Evolutionary conservation across 2,797 vertebrate species (phyloP), one percentile per base, ranked within the genome.

Genomic region (Betta splendens): DNA sequence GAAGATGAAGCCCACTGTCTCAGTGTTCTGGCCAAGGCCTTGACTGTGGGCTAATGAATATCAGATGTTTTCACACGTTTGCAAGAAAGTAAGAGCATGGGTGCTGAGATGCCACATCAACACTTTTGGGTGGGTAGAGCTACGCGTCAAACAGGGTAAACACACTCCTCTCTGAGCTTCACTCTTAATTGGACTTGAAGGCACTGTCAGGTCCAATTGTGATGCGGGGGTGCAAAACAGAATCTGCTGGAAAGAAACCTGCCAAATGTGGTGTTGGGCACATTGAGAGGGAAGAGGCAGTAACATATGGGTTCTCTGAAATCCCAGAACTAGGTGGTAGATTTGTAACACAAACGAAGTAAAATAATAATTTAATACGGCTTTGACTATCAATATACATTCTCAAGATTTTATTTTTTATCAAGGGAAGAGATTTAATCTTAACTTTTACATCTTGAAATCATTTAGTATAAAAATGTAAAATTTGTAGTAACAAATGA

Each of bases 171-270:
- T 83, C 77, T 79, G 77, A 83, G 82, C 73, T 53, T 80, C 85
- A 81, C 64, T 89, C 80, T 78, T 90, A 89, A 91, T 91, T 87
- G 85, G 86, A 89, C 85, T 87, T 85, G 87, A 93, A 89, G 87
- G 85, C 86, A 84, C 82, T 88, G 87, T 93, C 89, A 89, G 75
- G 81, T 87, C 84, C 85, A 85, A 89, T 92, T 64, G 78, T 72
- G 69, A 77, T 75, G 77, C 43, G 72, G 84, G 84, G 85, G 81
- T 80, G 77, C 69, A 77, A 79, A 69, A 74, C 69, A 52, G 60
- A 74, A 75, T 81, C 79, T 86, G 81, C 78, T 80, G 77, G 71
- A 87, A 77, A 86, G 72, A 84, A 86, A 87, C 79, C 83, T 90
- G 85, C 80, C 84, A 89, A 86, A 86, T 83, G 61, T 81, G 72